Base-by-base conservation (phyloP, 2,888 invertebrate genomes). In the Dusona sp. region DNA sequence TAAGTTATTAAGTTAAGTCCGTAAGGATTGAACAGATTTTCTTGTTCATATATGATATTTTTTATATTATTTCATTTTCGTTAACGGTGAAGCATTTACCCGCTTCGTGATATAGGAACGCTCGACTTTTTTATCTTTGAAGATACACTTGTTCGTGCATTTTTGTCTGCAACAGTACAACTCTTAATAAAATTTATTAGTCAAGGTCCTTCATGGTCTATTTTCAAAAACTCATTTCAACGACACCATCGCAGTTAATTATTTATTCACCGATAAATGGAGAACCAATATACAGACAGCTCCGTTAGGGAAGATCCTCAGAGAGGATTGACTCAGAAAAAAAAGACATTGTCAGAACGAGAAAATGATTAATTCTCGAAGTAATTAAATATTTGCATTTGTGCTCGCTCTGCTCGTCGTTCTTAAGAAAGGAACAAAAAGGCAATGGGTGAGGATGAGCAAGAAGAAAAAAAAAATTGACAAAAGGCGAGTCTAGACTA, bases 371-470 rank as follows among this genome's bases (percentile, higher is more conserved):
- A 29, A 67, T 79, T 68, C 68, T 54, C 25, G 68, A 68, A 79
- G 78, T 54, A 79, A 79, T 74, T 74, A 74, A 74, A 74, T 74
- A 74, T 74, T 74, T 61, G 48, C 75, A 77, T 77, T 77, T 42
- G 42, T 45, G 11, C 64, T 48, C 29, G 57, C 19, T 33, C 19
- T 33, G 8, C 51, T 36, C 29, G 57, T 11, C 33, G 33, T 48
- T 25, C 42, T 25, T 22, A n/a, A 33, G 19, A 33, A 36, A 75
- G 74, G 8, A 7, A 48, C 45, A 57, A 77, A 25, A 36, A 29
- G 45, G 61, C 36, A 13, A 38, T 16, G 73, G 36, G 73, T n/a
- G 54, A 54, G 74, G n/a, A 36, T 19, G 25, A 57, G 51, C 3
- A 36, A 61, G 51, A 38, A 45, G 65, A 54, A 77, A 70, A 51